A percentile compares a stretch with the other conserved stretches of the same genome.
These are phyloP conservation scores for Scaeva pyrastri DNA, from an alignment of 2,888 invertebrate species.

Conservation along the genomic window DNA sequence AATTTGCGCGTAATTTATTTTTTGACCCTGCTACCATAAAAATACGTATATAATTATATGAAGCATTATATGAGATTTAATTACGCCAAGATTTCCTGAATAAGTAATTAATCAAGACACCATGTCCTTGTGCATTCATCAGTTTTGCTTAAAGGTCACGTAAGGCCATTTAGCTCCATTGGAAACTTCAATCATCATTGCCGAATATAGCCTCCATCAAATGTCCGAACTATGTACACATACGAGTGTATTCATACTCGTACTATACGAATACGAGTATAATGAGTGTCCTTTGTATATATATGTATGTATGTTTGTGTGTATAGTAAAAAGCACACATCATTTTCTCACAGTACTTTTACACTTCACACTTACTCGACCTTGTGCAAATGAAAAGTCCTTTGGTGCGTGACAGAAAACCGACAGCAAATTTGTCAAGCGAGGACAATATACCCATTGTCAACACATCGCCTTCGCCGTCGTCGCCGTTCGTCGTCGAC, in stretches of 20 bases:
- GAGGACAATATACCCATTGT: conserved; percentile 16
- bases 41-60: no score
- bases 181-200: neutral
- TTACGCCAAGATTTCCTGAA: neutral
- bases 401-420: conserved; percentile 36
- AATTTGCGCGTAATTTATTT: no score
- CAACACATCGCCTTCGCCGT: conserved; percentile 12
- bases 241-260: neutral
- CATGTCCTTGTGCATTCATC: neutral
- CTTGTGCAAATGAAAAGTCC: conserved; percentile 26
- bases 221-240: neutral
- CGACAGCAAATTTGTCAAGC: conserved; percentile 33
- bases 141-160: conserved; percentile 11
- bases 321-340: conserved; percentile 19
- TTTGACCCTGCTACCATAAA: no score
- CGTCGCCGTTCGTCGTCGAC: neutral
- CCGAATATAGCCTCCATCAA: conserved; percentile 1
- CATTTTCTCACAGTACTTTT: neutral
- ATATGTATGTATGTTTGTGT: no score
- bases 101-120: conserved; percentile 1
- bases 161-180: conserved; percentile 17
- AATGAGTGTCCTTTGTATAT: no score
- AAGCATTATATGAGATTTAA: neutral
- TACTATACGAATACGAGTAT: no score
- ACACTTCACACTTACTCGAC: conserved; percentile 8